A percentile compares a stretch with the other conserved stretches of the same genome.
These are phyloP conservation scores for Andrena marginata DNA, from an alignment of 2,888 invertebrate genomes.

Conservation along the genomic window DNA sequence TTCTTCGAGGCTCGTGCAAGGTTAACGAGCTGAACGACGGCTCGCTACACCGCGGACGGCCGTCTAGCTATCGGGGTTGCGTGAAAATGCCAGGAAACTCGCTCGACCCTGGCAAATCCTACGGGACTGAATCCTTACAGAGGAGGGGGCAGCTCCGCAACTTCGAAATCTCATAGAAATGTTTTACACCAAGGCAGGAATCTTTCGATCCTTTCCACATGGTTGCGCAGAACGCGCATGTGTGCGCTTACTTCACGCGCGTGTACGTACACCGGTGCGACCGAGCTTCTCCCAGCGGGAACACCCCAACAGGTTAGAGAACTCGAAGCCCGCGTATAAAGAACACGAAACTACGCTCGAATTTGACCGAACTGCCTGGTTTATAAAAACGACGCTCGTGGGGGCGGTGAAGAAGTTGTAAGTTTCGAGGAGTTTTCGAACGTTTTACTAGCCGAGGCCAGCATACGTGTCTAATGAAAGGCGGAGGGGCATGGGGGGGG, in stretches of 20 bases:
- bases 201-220: neutral
- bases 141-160: neutral
- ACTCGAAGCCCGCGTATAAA: neutral
- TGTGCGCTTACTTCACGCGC: no score
- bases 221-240: neutral
- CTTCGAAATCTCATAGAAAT: constrained; percentile 19
- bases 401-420: neutral
- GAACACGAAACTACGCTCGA: neutral
- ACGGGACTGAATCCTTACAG: neutral
- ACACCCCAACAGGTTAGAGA: constrained; percentile 12
- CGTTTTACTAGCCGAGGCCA: neutral
- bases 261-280: neutral
- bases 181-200: constrained; percentile 6
- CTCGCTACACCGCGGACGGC: constrained; percentile 7
- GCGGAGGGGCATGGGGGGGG: neutral
- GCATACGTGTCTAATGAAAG: constrained; percentile 5
- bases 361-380: neutral
- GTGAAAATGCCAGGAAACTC: constrained; percentile 34
- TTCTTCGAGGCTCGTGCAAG: constrained; percentile 43
- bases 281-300: constrained; percentile 6
- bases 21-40: constrained; percentile 64
- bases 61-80: constrained; percentile 16
- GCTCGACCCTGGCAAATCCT: neutral
- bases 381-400: neutral
- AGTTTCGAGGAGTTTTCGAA: neutral